Conservation (phyloP, 2,113 vertebrate genomes). For the Erythrocercus mccallii region DNA sequence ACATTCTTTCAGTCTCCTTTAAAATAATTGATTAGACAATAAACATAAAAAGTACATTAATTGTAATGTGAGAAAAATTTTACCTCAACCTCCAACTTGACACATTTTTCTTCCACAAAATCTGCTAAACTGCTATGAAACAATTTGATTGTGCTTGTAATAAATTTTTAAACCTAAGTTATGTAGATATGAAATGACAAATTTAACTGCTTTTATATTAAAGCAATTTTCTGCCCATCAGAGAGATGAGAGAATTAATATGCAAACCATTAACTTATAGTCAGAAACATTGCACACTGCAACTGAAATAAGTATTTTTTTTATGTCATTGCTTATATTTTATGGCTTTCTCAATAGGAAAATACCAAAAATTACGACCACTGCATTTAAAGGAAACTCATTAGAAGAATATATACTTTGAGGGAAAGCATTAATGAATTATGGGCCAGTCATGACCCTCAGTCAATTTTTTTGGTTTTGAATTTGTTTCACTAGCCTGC, state of each 20-base stretch:
- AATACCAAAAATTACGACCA: slow-evolving; percentile 50
- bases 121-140: slow-evolving; percentile 42
- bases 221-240: slow-evolving; percentile 68
- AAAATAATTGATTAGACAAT: slow-evolving; percentile 63
- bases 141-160: slow-evolving; percentile 38
- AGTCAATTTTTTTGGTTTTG: neutral
- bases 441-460: neutral
- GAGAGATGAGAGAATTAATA: slow-evolving; percentile 69
- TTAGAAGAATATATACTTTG: slow-evolving; percentile 51
- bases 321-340: slow-evolving; percentile 33
- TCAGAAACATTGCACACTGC: slow-evolving; percentile 39
- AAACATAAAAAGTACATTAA: slow-evolving; percentile 57
- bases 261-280: slow-evolving; percentile 65
- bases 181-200: slow-evolving; percentile 65
- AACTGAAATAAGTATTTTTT: slow-evolving; percentile 42
- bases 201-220: slow-evolving; percentile 69
- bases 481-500: neutral
- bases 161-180: slow-evolving; percentile 50
- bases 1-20: slow-evolving; percentile 12
- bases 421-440: slow-evolving; percentile 26
- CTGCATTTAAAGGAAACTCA: slow-evolving; percentile 39
- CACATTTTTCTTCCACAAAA: slow-evolving; percentile 40
- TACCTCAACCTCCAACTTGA: slow-evolving; percentile 2
- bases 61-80: slow-evolving; percentile 40
- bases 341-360: slow-evolving; percentile 53